phyloP scores from a whole-genome alignment of 2,113 vertebrate species.

The Agapornis roseicollis region DNA sequence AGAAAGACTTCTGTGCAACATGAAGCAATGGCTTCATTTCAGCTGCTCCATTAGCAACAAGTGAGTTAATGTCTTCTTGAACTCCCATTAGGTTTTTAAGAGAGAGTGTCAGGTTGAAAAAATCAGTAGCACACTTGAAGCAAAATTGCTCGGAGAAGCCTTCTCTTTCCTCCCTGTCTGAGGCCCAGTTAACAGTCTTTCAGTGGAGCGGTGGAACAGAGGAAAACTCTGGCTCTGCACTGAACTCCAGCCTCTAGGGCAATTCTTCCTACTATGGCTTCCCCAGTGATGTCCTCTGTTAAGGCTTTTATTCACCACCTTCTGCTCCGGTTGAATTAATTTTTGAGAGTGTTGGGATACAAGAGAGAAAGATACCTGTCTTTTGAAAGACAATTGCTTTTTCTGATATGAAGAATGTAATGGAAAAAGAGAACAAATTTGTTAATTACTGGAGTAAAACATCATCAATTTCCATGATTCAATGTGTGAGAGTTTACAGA shows the following conservation, averaged over 20 bases:
- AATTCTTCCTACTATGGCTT: background rate
- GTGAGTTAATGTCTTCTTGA: background rate
- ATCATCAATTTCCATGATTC: background rate
- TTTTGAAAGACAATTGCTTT: background rate
- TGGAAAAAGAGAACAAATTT: background rate
- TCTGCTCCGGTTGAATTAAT: background rate
- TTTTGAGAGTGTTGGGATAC: background rate
- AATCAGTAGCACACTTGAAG: background rate
- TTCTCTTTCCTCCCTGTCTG: background rate
- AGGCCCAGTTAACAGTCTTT: background rate
- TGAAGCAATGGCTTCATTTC: background rate
- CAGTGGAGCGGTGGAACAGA: background rate
- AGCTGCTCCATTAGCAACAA: background rate
- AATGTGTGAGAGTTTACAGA: background rate
- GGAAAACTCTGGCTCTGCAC: background rate
- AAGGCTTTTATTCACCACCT: background rate
- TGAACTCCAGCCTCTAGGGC: background rate
- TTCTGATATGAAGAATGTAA: background rate
- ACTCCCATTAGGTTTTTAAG: background rate
- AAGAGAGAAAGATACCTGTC: background rate
- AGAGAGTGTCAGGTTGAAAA: background rate
- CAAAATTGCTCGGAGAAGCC: background rate
- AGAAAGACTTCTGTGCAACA: background rate
- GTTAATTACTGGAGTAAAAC: background rate
- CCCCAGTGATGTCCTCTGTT: background rate